Evolutionary conservation across 2,888 invertebrate genomes (phyloP).

Genomic region (Habroteleia sp.): DNA sequence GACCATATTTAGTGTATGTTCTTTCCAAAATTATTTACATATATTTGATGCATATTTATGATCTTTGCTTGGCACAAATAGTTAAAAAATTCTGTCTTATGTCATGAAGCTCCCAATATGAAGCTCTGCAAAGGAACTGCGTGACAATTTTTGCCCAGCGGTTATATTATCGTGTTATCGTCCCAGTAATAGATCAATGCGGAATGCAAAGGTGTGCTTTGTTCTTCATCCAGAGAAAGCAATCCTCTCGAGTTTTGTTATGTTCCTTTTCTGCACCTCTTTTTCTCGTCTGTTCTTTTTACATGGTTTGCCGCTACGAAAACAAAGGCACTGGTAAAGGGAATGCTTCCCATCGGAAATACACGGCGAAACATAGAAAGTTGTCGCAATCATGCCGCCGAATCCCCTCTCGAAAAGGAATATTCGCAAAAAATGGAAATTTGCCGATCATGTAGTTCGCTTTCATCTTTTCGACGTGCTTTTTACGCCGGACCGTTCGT

Average conservation of each 20-base stretch:
- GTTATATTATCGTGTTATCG: conserved; percentile 60
- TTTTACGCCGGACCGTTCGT: conserved; percentile 10
- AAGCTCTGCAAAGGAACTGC: conserved; percentile 8
- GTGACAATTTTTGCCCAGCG: conserved; percentile 39
- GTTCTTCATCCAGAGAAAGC: conserved; percentile 55
- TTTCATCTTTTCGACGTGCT: conserved; percentile 38
- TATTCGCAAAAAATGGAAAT: conserved; percentile 46
- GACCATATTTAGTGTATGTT: too few relatives aligned
- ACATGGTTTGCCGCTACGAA: conserved; percentile 22
- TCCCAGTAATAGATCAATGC: conserved; percentile 57
- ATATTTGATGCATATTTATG: too few relatives aligned
- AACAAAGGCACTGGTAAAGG: conserved; percentile 50
- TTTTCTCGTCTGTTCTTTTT: conserved; percentile 20
- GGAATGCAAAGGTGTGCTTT: conserved; percentile 53
- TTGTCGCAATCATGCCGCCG: conserved; percentile 50
- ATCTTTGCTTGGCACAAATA: conserved; percentile 7
- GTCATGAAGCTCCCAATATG: conserved; percentile 19
- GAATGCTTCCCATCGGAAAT: conserved; percentile 55
- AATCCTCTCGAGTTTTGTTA: conserved; percentile 52
- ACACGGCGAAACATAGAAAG: conserved; percentile 38
- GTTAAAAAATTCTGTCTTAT: conserved; percentile 1
- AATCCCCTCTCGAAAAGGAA: conserved; percentile 28
- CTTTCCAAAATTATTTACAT: too few relatives aligned
- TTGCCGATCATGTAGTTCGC: conserved; percentile 36
- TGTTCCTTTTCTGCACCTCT: conserved; percentile 22